Conservation (phyloP, 2,797 vertebrate species). For the Xenops minutus region DNA sequence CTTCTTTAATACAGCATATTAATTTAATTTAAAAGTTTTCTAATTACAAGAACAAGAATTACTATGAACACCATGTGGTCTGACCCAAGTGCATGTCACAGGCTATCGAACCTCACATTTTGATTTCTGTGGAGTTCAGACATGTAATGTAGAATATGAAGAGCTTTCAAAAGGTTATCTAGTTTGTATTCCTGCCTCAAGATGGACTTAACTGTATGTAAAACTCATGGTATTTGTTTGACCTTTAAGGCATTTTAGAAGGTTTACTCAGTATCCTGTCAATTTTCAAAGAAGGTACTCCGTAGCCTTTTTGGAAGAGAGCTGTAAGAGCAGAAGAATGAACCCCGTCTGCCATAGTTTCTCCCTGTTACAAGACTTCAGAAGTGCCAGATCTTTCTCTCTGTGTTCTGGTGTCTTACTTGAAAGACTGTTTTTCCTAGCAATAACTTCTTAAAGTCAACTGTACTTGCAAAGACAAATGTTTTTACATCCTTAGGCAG, state of each 20-base stretch:
- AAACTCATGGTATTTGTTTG: not conserved
- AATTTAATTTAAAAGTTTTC: not conserved
- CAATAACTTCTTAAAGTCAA: slow-evolving; percentile 8
- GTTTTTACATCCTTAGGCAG: slow-evolving; percentile 30
- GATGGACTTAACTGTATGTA: not conserved
- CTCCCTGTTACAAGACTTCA: not conserved
- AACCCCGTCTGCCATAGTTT: not conserved
- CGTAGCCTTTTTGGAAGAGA: not conserved
- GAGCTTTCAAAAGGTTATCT: not conserved
- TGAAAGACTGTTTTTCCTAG: slow-evolving; percentile 15
- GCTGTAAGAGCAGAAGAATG: not conserved
- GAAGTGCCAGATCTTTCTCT: not conserved
- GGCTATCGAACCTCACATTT: not conserved
- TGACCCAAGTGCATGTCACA: not conserved
- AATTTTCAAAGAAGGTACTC: not conserved
- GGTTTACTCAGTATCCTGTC: not conserved
- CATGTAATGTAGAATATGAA: not conserved
- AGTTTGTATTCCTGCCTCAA: not conserved
- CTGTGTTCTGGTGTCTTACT: not conserved
- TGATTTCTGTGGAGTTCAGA: not conserved
- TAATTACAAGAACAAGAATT: not conserved
- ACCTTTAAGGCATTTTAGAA: not conserved
- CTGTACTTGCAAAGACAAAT: slow-evolving; percentile 13
- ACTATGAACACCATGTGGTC: not conserved
- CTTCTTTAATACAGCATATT: not conserved